Evolutionary conservation across 2,888 invertebrate species (phyloP).

Genomic region (Nymphalis urticae): DNA sequence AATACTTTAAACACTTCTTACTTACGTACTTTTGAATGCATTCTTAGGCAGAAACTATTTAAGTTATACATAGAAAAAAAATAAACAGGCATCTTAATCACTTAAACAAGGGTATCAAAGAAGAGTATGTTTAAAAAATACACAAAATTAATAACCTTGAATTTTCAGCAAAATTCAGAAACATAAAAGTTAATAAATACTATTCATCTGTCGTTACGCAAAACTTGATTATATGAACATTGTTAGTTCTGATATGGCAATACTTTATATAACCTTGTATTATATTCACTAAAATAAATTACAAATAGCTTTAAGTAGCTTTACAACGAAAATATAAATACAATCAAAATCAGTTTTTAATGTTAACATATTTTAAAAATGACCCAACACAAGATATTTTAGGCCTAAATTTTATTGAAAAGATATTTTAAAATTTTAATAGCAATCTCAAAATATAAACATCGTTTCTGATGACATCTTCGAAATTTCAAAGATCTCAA

Average conservation of each 20-base stretch:
- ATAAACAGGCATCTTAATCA: neutral
- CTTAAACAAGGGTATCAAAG: neutral
- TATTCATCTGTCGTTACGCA: neutral
- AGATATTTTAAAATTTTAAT: too few species aligned
- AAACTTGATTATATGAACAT: constrained; percentile 20
- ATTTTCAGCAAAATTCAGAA: neutral
- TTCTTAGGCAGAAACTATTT: too few species aligned
- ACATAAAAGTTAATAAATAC: neutral
- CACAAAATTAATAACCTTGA: constrained; percentile 7
- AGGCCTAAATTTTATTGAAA: too few species aligned
- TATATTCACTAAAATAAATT: neutral
- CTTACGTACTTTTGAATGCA: neutral
- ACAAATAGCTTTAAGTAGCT: neutral
- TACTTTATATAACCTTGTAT: constrained; percentile 30
- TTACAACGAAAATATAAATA: neutral
- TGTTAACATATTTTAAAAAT: neutral
- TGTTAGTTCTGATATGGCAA: constrained; percentile 39
- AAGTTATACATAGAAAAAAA: neutral
- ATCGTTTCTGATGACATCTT: too few species aligned
- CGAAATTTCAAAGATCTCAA: too few species aligned
- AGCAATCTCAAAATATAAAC: too few species aligned
- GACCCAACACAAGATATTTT: neutral
- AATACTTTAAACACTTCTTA: too few species aligned
- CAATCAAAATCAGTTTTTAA: constrained; percentile 7
- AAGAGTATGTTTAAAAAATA: neutral